phyloP scores from a whole-genome alignment of 2,113 vertebrate genomes.

The Platanista minor region DNA sequence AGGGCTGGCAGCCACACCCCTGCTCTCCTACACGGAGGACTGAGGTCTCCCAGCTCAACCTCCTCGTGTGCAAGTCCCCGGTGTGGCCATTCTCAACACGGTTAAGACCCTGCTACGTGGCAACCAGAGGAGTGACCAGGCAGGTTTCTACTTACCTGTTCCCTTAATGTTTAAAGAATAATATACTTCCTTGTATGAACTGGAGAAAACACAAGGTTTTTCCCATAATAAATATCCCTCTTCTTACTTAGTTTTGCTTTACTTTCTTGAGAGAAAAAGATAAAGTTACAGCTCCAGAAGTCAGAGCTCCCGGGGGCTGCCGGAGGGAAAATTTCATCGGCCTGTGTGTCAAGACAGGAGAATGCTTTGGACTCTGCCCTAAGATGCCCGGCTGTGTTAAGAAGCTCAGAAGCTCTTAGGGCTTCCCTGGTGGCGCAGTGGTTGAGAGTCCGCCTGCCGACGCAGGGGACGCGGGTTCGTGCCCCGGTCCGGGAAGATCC shows the following conservation, averaged over 20 bases:
- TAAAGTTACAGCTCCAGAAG: neutral
- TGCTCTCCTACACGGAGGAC: neutral
- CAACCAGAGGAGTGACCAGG: neutral
- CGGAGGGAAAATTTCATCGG: accelerated
- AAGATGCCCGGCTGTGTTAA: accelerated
- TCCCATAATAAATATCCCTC: neutral
- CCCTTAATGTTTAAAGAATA: accelerated
- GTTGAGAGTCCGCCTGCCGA: too few species aligned
- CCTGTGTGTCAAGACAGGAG: neutral
- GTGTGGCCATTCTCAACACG: neutral
- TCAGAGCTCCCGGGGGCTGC: accelerated
- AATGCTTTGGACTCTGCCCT: accelerated
- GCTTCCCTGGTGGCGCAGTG: too few species aligned
- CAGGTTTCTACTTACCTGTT: neutral
- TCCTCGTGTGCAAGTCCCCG: neutral
- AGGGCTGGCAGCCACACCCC: neutral
- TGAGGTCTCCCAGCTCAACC: too few species aligned
- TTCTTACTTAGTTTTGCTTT: neutral
- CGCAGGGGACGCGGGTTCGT: too few species aligned
- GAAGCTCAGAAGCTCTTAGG: neutral
- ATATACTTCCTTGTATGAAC: neutral
- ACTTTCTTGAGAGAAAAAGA: neutral
- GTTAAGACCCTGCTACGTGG: accelerated
- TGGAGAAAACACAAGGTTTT: neutral
- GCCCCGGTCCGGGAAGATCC: too few species aligned